phyloP scores from a whole-genome alignment of 2,888 invertebrate species.

The Agapetus fuscipes region DNA sequence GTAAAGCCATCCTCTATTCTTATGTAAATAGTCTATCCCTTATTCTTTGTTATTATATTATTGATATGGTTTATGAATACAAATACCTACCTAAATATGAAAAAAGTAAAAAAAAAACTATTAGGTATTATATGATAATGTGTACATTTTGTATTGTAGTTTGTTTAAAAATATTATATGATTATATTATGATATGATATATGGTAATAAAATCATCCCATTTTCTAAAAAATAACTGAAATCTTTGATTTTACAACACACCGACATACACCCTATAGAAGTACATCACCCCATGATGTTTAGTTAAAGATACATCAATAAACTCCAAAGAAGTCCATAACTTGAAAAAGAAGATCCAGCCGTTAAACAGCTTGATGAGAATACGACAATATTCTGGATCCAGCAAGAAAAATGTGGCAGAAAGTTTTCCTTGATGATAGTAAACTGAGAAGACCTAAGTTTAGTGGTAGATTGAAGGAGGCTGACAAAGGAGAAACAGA shows the following conservation, averaged over 20 bases:
- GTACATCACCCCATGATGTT: too few relatives aligned
- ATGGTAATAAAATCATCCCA: slow-evolving; percentile 60
- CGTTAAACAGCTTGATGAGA: too few relatives aligned
- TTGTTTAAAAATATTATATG: slow-evolving; percentile 55
- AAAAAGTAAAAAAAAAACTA: slow-evolving; percentile 42
- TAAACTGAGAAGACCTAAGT: too few relatives aligned
- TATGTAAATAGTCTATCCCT: slow-evolving; percentile 14
- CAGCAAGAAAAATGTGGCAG: too few relatives aligned
- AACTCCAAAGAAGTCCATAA: too few relatives aligned
- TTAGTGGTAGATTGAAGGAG: too few relatives aligned
- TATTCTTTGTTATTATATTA: slow-evolving; percentile 15
- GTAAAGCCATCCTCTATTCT: slow-evolving; percentile 15
- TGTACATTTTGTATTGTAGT: slow-evolving; percentile 71
- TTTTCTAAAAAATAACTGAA: slow-evolving; percentile 40
- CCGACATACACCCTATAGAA: too few relatives aligned
- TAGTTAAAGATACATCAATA: too few relatives aligned
- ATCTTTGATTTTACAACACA: background rate
- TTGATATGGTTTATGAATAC: slow-evolving; percentile 32
- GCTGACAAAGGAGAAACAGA: too few relatives aligned
- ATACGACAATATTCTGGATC: too few relatives aligned
- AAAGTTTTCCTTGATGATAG: too few relatives aligned
- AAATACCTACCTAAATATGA: slow-evolving; percentile 28
- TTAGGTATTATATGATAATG: slow-evolving; percentile 52
- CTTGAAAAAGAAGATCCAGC: too few relatives aligned
- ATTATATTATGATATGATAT: slow-evolving; percentile 62